Conservation (phyloP, 2,113 vertebrate species). For the Zosterops borbonicus region DNA sequence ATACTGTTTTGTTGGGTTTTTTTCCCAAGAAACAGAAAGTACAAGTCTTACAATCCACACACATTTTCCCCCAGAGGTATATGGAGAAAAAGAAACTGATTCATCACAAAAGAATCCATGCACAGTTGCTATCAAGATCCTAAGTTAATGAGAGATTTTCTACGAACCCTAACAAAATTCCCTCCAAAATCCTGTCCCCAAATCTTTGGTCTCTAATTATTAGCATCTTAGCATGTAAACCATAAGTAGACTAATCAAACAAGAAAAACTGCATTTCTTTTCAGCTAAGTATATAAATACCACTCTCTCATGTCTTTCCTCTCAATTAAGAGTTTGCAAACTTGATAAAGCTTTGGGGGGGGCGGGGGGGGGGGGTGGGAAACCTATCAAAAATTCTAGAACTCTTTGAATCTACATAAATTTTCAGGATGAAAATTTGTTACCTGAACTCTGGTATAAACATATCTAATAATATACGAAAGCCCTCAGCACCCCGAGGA, state of each 20-base stretch:
- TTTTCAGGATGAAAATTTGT: not conserved
- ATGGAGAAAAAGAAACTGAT: not conserved
- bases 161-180: not conserved
- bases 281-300: slow-evolving; percentile 16
- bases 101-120: not conserved
- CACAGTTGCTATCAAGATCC: not conserved
- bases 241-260: not conserved
- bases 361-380: too few species aligned
- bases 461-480: not conserved
- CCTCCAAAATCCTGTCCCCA: not conserved
- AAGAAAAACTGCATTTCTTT: slow-evolving; percentile 22
- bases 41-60: not conserved
- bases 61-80: not conserved
- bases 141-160: not conserved
- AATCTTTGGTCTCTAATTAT: not conserved
- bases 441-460: not conserved
- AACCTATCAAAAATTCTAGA: not conserved
- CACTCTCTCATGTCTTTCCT: not conserved
- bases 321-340: not conserved
- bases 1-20: not conserved
- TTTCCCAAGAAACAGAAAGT: not conserved
- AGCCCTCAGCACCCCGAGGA: not conserved
- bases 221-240: not conserved
- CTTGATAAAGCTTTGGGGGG: not conserved
- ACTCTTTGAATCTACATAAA: not conserved